phyloP scores from a whole-genome alignment of 2,888 invertebrate species.

The Labia minor region DNA sequence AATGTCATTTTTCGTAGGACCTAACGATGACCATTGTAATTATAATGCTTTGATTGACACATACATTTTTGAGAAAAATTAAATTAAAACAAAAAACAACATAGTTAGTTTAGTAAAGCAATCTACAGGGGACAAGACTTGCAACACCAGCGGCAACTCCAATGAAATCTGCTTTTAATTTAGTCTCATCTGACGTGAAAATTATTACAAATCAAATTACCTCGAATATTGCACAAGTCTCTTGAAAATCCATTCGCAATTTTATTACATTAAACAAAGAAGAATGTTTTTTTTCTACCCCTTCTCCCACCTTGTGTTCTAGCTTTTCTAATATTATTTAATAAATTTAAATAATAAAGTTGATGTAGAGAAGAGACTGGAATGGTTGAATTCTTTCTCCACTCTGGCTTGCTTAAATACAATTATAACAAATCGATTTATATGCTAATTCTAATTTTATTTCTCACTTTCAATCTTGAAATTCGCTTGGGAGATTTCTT shows the following conservation, averaged over 20 bases:
- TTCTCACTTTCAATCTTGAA: conserved; percentile 8
- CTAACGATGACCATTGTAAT: too few species aligned
- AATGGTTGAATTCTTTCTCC: neutral
- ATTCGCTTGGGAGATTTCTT: too few species aligned
- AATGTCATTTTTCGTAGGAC: too few species aligned
- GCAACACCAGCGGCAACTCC: too few species aligned
- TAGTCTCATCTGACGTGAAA: neutral
- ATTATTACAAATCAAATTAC: neutral
- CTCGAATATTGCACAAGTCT: neutral
- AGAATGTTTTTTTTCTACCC: neutral
- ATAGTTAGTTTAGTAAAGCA: too few species aligned
- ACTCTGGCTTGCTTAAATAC: neutral
- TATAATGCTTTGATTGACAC: too few species aligned
- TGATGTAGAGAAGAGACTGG: neutral
- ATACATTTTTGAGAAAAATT: too few species aligned
- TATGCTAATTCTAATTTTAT: conserved; percentile 13
- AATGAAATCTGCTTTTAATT: neutral
- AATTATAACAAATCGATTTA: conserved; percentile 13
- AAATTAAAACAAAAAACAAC: too few species aligned
- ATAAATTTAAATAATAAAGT: conserved; percentile 13
- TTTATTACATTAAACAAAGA: neutral
- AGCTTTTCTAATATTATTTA: neutral
- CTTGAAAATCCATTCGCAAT: neutral
- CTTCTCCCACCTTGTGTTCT: neutral
- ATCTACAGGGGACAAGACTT: too few species aligned